Percentiles rank a stretch among this genome's conserved stretches.
Conservation (phyloP, 2,113 vertebrate genomes). For the Eolophus roseicapilla region DNA sequence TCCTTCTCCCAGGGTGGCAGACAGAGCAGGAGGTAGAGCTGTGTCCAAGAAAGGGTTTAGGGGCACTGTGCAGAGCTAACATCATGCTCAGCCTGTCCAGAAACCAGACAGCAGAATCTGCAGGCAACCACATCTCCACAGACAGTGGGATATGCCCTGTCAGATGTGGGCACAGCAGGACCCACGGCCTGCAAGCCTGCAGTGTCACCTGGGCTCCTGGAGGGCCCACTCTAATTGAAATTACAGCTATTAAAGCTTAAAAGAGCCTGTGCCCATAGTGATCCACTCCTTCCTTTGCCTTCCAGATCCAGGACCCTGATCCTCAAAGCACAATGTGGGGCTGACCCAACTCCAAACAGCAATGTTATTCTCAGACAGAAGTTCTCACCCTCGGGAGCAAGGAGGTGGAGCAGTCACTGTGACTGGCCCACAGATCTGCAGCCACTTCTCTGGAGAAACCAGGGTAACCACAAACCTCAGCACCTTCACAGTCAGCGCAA, state of each 20-base stretch:
- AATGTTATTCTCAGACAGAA: neutral
- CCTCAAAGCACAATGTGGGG: neutral
- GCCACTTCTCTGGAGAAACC: neutral
- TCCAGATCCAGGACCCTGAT: neutral
- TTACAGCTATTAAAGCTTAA: neutral
- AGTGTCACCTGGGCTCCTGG: neutral
- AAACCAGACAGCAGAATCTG: neutral
- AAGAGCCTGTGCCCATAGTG: neutral
- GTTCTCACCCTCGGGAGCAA: neutral
- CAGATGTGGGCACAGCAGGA: neutral
- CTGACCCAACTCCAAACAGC: neutral
- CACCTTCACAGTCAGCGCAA: neutral
- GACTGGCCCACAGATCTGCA: neutral
- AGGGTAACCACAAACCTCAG: constrained; percentile 22
- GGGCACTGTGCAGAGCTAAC: neutral
- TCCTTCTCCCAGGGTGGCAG: neutral
- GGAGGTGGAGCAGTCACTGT: neutral
- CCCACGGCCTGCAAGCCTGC: neutral
- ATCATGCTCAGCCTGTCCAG: neutral
- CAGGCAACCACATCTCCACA: neutral
- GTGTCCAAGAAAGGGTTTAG: neutral
- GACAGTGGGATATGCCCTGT: neutral
- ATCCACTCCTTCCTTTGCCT: neutral
- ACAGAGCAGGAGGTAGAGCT: neutral
- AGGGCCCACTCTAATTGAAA: neutral